These are phyloP conservation scores for Entosphenus tridentatus DNA, from an alignment of 2,113 vertebrate genomes.

Conservation along the genomic window DNA sequence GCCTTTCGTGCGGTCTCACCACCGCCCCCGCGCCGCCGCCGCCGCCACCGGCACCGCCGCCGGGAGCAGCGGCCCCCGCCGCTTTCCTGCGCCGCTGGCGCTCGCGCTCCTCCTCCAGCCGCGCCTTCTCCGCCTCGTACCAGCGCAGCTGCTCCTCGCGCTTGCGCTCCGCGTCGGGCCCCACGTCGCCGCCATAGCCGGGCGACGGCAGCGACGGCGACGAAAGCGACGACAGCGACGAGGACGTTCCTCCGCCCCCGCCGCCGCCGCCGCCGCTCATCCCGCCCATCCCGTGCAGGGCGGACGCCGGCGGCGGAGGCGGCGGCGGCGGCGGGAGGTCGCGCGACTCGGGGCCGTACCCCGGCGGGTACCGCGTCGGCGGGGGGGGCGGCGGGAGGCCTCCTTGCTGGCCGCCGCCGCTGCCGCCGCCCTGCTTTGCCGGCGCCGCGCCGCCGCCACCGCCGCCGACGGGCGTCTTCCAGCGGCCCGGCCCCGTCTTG, in stretches of 20 bases:
- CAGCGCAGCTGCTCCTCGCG: slow-evolving; percentile 88
- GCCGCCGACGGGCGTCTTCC: slow-evolving; percentile 48
- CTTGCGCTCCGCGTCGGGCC: slow-evolving; percentile 17
- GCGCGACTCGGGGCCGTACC: slow-evolving; percentile 17
- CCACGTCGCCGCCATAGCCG: slow-evolving; percentile 29
- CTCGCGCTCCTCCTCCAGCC: slow-evolving; percentile 80
- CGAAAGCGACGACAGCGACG: too few relatives aligned
- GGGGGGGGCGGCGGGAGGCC: slow-evolving; percentile 61
- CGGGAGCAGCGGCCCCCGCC: slow-evolving; percentile 20
- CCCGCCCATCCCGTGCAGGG: slow-evolving; percentile 12
- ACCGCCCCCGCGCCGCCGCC: too few relatives aligned
- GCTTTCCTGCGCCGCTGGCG: slow-evolving; percentile 75
- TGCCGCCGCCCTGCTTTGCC: too few relatives aligned
- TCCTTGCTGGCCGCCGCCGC: too few relatives aligned
- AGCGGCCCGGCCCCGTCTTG: slow-evolving; percentile 75
- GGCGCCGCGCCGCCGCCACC: too few relatives aligned
- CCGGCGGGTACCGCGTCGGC: slow-evolving; percentile 42
- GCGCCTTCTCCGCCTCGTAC: slow-evolving; percentile 96
- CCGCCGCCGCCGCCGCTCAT: too few relatives aligned
- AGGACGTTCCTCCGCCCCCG: too few relatives aligned
- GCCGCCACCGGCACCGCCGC: too few relatives aligned
- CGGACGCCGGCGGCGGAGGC: slow-evolving; percentile 32
- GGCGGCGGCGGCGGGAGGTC: slow-evolving; percentile 30
- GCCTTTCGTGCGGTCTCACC: too few relatives aligned
- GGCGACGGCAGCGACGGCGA: slow-evolving; percentile 30